Conservation (phyloP, 2,797 vertebrate species). For the Helarctos malayanus region DNA sequence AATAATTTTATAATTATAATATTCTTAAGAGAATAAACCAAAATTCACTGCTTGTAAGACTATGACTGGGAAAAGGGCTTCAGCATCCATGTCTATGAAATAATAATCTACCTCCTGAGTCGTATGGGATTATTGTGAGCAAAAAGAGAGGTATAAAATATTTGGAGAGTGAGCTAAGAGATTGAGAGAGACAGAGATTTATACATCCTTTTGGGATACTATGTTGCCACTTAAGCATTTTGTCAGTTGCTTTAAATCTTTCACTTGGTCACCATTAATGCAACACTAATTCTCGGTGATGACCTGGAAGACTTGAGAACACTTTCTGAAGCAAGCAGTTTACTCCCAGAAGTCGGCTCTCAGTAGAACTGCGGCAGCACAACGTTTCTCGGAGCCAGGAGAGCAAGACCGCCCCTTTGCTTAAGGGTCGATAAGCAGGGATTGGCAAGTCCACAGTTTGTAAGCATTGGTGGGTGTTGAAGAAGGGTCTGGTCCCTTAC, state of each 20-base stretch:
- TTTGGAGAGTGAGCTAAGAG: background rate
- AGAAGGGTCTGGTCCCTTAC: constrained; percentile 49
- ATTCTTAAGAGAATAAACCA: background rate
- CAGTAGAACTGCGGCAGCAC: no score
- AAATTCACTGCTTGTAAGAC: background rate
- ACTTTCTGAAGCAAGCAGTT: background rate
- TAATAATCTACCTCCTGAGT: background rate
- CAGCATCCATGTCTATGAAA: background rate
- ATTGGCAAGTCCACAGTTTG: constrained; percentile 41
- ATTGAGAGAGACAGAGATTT: background rate
- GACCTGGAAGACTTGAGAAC: background rate
- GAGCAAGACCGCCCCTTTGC: constrained; percentile 42
- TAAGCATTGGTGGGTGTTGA: constrained; percentile 34
- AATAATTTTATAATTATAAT: constrained; percentile 14
- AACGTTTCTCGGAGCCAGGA: background rate
- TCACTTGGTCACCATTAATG: background rate
- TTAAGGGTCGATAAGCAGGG: background rate
- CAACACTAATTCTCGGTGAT: background rate
- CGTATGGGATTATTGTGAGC: background rate
- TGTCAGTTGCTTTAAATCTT: constrained; percentile 33
- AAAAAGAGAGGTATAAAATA: background rate
- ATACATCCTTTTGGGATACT: background rate
- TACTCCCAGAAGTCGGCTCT: background rate
- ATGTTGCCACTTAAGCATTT: background rate
- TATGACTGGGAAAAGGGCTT: background rate